These are phyloP conservation scores for Apolygus lucorum DNA, from an alignment of 1,140 invertebrate genomes.

Conservation along the genomic window DNA sequence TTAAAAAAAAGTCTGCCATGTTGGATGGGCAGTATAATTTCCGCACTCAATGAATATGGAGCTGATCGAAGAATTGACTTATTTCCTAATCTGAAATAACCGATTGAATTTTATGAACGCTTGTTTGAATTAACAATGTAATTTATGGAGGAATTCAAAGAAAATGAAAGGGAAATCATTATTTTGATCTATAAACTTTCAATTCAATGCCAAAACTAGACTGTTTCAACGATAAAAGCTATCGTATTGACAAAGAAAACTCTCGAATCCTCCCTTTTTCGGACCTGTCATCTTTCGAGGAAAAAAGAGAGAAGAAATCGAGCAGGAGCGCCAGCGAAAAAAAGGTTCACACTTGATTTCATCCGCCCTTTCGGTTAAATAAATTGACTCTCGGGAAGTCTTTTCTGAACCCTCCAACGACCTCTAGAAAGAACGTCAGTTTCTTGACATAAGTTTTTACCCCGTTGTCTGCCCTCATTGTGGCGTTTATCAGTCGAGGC, in stretches of 20 bases:
- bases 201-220: too few species aligned
- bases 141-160: too few species aligned
- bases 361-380: not conserved
- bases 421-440: not conserved
- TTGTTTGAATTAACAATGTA: too few species aligned
- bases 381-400: constrained; percentile 7
- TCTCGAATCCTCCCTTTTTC: not conserved
- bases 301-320: not conserved
- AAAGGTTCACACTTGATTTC: not conserved
- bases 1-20: too few species aligned
- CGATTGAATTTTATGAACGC: too few species aligned
- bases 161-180: too few species aligned
- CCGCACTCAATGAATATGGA: too few species aligned
- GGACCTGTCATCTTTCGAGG: not conserved
- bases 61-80: too few species aligned
- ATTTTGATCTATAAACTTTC: too few species aligned
- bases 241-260: not conserved
- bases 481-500: not conserved
- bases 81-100: too few species aligned
- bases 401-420: not conserved
- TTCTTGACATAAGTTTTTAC: constrained; percentile 10
- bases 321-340: not conserved
- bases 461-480: not conserved
- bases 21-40: too few species aligned
- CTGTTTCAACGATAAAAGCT: not conserved